Evolutionary conservation across 1,140 invertebrate species (phyloP), one percentile per base, ranked within the genome.

Genomic region (Psilanteris sp.): DNA sequence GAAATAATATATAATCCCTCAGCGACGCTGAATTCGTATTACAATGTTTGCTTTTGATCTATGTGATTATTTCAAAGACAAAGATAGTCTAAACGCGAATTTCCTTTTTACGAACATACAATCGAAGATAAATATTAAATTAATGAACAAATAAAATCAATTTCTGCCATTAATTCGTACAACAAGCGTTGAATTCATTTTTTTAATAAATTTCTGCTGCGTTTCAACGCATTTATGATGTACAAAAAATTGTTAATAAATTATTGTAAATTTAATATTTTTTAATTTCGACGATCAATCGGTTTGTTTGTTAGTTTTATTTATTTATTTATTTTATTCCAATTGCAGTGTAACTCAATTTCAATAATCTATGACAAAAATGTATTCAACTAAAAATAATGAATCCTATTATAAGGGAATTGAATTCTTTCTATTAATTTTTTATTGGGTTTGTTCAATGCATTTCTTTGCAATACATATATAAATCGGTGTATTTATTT

Each of bases 61-160:
- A 34, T 34, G 31, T 20, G 41, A 37, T 59, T 43, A 57, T 57
- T 43, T 13, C 16, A 8, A 4, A 15, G 18, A 37, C 7, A 32
- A 32, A 32, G 16, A 4, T 9, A 20, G 27, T 24, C 31, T 11
- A 27, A 4, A 11, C 37, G 37, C 24, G 46, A 52, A n/a, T n/a
- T n/a, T 20, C 36, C 46, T 9, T 11, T 52, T 24, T 22, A 27
- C 37, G 34, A 43, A 57, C 5, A 44, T 27, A 44, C 15, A n/a
- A n/a, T n/a, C 11, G 31, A 14, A 59, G 46, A 46, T 31, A 37
- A 57, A 59, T 46, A 31, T 59, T 43, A 57, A 36, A 43, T 27
- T 57, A 36, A 37, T 57, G 41, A 43, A 57, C 37, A 32, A 54
- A 39, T 34, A 39, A 54, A 54, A 55, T 10, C n/a, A n/a, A 16